Percentiles rank a stretch among this genome's conserved stretches.
phyloP scores from a whole-genome alignment of 2,113 vertebrate species.

The Psephotus haematonotus region DNA sequence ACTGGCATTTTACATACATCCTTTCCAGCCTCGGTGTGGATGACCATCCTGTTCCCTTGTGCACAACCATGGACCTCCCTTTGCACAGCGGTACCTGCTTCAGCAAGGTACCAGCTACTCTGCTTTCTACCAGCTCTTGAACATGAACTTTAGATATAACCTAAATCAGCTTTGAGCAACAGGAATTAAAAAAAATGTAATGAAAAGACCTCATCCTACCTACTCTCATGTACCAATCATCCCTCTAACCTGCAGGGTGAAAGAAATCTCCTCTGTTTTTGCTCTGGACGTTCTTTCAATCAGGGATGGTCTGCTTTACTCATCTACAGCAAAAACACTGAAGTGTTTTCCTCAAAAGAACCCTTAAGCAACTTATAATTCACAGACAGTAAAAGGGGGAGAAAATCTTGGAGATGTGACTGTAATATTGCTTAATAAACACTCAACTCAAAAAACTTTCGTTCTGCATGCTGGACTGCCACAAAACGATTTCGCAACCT shows the following conservation, averaged over 20 bases:
- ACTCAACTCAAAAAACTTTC: conserved; percentile 1
- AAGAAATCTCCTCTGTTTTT: not conserved
- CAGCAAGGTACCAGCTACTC: not conserved
- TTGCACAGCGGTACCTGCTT: not conserved
- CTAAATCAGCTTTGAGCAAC: not conserved
- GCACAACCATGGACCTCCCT: not conserved
- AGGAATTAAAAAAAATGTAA: not conserved
- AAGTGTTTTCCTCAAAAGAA: conserved; percentile 9
- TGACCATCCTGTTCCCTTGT: not conserved
- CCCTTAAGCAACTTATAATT: not conserved
- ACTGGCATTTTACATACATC: not conserved
- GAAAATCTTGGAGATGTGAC: not conserved
- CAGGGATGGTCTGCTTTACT: not conserved
- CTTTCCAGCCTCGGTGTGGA: not conserved
- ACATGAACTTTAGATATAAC: not conserved
- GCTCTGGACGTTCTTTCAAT: not conserved
- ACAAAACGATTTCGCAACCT: not conserved
- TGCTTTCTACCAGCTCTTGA: not conserved
- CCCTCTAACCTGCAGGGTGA: not conserved
- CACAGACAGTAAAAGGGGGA: not conserved
- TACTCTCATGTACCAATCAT: not conserved
- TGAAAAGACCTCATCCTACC: not conserved
- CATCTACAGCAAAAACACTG: not conserved
- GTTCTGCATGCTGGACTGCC: not conserved
- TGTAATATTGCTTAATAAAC: conserved; percentile 5